These are phyloP conservation scores for Dolichotis patagonum DNA, from an alignment of 2,113 vertebrate species.

Conservation along the genomic window DNA sequence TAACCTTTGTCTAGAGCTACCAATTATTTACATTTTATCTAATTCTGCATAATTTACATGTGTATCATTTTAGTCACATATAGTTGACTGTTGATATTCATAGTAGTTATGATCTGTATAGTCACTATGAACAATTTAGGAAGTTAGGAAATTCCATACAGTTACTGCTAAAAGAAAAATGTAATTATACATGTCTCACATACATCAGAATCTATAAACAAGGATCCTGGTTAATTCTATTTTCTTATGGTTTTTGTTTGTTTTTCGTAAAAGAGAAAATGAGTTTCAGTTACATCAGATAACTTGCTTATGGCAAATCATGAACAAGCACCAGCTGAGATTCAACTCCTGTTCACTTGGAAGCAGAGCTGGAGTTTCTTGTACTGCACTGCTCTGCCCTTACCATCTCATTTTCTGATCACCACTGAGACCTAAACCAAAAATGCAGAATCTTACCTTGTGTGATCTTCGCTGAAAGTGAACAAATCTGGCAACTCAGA, in stretches of 20 bases:
- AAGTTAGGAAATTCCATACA: constrained; percentile 8
- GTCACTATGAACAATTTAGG: neutral
- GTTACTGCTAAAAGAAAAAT: constrained; percentile 21
- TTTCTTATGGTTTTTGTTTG: neutral
- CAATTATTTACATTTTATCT: constrained; percentile 41
- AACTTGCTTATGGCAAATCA: neutral
- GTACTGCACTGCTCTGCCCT: neutral
- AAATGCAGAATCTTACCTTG: neutral
- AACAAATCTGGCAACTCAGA: neutral
- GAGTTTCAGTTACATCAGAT: neutral
- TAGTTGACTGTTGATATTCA: neutral
- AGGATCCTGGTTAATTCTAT: neutral
- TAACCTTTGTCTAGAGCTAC: constrained; percentile 21
- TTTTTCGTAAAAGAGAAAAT: constrained; percentile 24
- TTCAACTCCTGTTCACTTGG: neutral
- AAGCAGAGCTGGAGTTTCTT: neutral
- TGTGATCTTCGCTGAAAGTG: neutral
- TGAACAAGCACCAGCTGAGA: neutral
- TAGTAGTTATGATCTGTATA: neutral
- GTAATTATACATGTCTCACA: neutral
- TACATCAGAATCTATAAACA: constrained; percentile 45
- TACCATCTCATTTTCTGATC: neutral
- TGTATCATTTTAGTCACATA: neutral
- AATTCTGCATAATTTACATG: constrained; percentile 1
- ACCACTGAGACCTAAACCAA: constrained; percentile 36